Percentiles rank a stretch among this genome's conserved stretches.
Evolutionary conservation across 2,113 vertebrate genomes (phyloP).

Genomic region (Saiga tatarica): DNA sequence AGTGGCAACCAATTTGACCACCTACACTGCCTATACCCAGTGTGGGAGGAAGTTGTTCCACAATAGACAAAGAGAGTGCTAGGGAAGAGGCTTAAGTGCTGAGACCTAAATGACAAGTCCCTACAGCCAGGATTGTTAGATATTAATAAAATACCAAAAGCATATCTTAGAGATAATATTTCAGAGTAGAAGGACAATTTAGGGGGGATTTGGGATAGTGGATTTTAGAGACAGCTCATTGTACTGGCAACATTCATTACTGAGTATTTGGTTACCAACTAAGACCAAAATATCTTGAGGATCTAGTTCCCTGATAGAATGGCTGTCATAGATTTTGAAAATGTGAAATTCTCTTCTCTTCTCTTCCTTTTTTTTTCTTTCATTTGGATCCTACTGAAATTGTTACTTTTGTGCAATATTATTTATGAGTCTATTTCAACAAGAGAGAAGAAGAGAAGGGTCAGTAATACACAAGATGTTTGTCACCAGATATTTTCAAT

Average conservation of each 20-base stretch:
- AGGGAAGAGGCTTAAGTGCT: neutral
- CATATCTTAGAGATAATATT: neutral
- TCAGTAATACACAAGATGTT: neutral
- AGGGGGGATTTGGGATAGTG: fast-evolving
- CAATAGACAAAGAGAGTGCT: neutral
- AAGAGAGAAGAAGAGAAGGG: neutral
- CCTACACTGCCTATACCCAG: neutral
- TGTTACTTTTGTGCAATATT: neutral
- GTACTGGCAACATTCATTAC: neutral
- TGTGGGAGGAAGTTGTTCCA: neutral
- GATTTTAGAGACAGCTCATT: neutral
- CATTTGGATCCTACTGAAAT: neutral
- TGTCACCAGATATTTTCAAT: neutral
- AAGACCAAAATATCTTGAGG: neutral
- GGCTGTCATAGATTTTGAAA: neutral
- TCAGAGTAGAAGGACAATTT: neutral
- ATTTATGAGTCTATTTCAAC: neutral
- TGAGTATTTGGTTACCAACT: neutral
- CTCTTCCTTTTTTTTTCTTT: neutral
- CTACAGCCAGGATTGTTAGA: neutral
- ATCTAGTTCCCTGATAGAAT: neutral
- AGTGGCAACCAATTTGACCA: neutral
- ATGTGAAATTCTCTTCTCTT: neutral
- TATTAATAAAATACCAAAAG: neutral
- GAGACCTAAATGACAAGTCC: neutral